A percentile compares a stretch with the other conserved stretches of the same genome.
Evolutionary conservation across 2,888 invertebrate genomes (phyloP).

Genomic region (Myathropa florea): DNA sequence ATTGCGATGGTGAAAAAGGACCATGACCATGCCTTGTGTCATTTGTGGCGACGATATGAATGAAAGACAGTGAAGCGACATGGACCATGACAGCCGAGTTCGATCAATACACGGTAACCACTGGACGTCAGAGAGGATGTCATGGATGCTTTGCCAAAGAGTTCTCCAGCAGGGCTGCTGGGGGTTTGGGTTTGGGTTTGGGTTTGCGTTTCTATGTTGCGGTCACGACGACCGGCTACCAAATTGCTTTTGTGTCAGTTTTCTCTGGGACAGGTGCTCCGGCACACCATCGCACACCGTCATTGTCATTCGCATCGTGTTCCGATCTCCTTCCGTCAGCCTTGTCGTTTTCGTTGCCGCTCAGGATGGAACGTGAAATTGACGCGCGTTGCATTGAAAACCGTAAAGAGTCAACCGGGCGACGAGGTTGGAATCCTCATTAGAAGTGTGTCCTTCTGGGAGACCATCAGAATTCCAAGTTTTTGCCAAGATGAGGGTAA

Average conservation of each 20-base stretch:
- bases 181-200: neutral
- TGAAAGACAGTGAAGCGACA: constrained; percentile 11
- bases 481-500: no score
- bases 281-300: neutral
- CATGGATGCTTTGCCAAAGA: constrained; percentile 52
- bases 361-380: neutral
- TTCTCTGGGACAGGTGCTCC: constrained; percentile 28
- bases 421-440: no score
- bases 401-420: no score
- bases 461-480: no score
- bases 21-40: constrained; percentile 35
- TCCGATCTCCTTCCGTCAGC: neutral
- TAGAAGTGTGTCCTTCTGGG: no score
- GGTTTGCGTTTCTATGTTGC: neutral
- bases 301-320: neutral
- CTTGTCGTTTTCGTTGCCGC: neutral
- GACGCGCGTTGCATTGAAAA: neutral
- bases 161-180: neutral
- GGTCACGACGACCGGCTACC: neutral
- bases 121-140: constrained; percentile 19
- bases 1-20: constrained; percentile 5
- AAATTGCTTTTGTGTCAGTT: constrained; percentile 60
- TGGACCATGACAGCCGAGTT: constrained; percentile 2
- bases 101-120: constrained; percentile 40
- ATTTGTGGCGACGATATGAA: constrained; percentile 25